Conservation (phyloP, 2,888 invertebrate genomes). For the Ochropacha duplaris region DNA sequence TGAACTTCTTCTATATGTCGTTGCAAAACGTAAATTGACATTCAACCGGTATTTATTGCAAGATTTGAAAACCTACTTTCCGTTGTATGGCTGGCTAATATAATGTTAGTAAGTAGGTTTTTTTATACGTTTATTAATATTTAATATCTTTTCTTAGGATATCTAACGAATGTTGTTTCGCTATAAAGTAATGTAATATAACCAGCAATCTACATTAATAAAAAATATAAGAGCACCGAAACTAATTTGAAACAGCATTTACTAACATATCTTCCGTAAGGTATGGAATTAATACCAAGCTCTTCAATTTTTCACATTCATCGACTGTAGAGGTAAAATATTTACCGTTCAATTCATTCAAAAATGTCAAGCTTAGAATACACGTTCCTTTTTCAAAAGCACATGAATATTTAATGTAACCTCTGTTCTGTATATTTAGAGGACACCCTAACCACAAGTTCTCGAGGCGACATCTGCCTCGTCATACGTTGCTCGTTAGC, state of each 20-base stretch:
- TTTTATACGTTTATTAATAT: too few species aligned
- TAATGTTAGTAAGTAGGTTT: too few species aligned
- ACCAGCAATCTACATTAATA: too few species aligned
- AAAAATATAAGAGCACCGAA: too few species aligned
- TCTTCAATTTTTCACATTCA: not conserved
- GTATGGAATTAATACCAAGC: too few species aligned
- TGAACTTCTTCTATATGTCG: not conserved
- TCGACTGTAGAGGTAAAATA: not conserved
- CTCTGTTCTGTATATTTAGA: constrained; percentile 7
- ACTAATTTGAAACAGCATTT: too few species aligned
- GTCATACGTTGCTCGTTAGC: constrained; percentile 50
- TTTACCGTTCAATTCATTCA: not conserved
- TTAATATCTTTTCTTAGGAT: too few species aligned
- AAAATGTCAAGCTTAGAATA: not conserved
- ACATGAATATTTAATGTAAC: not conserved
- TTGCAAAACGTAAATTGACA: not conserved
- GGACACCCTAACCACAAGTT: constrained; percentile 24
- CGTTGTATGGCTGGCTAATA: too few species aligned
- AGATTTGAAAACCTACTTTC: too few species aligned
- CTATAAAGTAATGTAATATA: too few species aligned
- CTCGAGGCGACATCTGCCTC: constrained; percentile 44
- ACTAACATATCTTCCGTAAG: too few species aligned
- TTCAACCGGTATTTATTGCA: not conserved
- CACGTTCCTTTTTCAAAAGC: not conserved
- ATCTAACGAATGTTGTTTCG: too few species aligned